Percentiles rank a stretch among this genome's conserved stretches.
Conservation (phyloP, 2,797 vertebrate genomes). For the Diceros bicornis region DNA sequence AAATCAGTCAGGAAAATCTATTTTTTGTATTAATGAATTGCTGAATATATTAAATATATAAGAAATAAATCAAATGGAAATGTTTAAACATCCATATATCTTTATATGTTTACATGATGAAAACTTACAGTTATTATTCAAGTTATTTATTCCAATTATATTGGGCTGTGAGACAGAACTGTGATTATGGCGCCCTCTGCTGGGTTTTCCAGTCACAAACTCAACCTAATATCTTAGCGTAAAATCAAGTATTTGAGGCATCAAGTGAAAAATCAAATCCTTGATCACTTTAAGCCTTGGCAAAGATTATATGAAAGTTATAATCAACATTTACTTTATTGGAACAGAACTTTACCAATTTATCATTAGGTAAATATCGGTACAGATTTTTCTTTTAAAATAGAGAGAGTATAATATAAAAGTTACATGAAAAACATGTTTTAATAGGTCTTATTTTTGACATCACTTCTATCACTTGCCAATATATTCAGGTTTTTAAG, state of each 20-base stretch:
- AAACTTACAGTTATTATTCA: constrained; percentile 26
- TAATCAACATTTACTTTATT: constrained; percentile 25
- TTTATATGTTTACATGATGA: constrained; percentile 46
- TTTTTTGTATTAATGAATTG: constrained; percentile 5
- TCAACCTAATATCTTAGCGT: background rate
- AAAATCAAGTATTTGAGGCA: constrained; percentile 51
- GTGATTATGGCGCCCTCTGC: constrained; percentile 90
- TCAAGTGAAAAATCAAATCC: constrained; percentile 52
- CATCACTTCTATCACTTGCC: background rate
- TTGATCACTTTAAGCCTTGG: background rate
- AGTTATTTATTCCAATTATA: constrained; percentile 40
- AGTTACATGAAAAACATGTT: background rate
- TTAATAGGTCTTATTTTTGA: constrained; percentile 49
- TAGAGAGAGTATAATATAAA: constrained; percentile 54
- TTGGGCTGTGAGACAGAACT: constrained; percentile 75
- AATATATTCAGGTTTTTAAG: constrained; percentile 50
- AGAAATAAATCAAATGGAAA: constrained; percentile 39
- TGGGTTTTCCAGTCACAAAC: constrained; percentile 79
- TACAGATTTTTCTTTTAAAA: constrained; percentile 58
- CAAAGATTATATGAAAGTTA: constrained; percentile 17
- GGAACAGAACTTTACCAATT: constrained; percentile 7
- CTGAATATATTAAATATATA: background rate
- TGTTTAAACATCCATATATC: background rate
- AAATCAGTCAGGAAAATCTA: background rate
- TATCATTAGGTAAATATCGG: constrained; percentile 48